These are phyloP conservation scores for Mellivora capensis DNA, from an alignment of 2,113 vertebrate species.

Conservation along the genomic window DNA sequence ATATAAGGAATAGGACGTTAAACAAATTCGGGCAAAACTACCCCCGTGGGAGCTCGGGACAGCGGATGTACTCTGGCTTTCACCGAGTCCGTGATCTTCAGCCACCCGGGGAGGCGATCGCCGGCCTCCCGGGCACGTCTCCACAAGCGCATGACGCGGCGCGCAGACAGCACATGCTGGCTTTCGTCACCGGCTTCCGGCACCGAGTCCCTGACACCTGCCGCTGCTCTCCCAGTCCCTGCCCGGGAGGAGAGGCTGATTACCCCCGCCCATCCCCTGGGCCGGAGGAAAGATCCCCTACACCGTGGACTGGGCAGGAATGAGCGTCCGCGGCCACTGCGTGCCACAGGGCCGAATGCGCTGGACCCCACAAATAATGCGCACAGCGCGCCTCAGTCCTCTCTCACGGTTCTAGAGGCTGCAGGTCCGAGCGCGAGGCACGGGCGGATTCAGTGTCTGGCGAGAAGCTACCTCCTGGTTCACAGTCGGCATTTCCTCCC, in stretches of 20 bases:
- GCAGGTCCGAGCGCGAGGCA: neutral
- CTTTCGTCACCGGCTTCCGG: neutral
- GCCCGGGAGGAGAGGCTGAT: neutral
- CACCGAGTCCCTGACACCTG: neutral
- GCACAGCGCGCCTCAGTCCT: neutral
- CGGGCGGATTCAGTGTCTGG: neutral
- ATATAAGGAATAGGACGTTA: neutral
- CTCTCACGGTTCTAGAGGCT: neutral
- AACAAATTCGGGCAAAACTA: neutral
- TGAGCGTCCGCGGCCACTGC: fast-evolving
- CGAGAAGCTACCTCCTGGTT: neutral
- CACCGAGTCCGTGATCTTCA: neutral
- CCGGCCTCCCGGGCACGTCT: fast-evolving
- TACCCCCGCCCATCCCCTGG: fast-evolving
- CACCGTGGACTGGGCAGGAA: no score
- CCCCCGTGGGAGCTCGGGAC: neutral
- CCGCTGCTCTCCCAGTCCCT: neutral
- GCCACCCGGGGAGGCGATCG: fast-evolving
- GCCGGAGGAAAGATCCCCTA: no score
- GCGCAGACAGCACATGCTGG: fast-evolving
- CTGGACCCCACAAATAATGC: neutral
- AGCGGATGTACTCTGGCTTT: fast-evolving
- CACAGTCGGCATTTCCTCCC: neutral
- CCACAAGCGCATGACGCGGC: neutral
- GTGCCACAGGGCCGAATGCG: no score